Base-by-base conservation (phyloP, 2,797 vertebrate species). In the Columba guinea region DNA sequence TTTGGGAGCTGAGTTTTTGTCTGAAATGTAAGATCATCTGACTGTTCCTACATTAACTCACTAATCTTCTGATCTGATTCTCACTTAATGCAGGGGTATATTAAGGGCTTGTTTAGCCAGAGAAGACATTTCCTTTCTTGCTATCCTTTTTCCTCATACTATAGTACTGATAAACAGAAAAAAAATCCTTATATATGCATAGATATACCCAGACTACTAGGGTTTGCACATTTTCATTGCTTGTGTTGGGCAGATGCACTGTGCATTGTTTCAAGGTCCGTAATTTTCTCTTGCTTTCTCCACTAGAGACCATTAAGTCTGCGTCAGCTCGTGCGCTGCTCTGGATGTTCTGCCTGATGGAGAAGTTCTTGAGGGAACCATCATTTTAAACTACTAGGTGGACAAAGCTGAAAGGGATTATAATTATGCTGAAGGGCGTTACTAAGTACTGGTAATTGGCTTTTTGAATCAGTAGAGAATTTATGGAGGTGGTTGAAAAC, bases 1-100 rank as follows among this genome's bases (percentile, higher is more conserved):
- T 90, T 92, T 86, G 58, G 41, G 63, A 93, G 21, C 71, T 27
- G 67, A 12, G 83, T 39, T 59, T 95, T 94, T 94, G 30, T 76
- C 49, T 95, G 88, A 94, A 90, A 83, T 21, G 32, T 30, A 73
- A 85, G 52, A 35, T 93, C 74, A 63, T n/a, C 20, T 80, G 60
- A 19, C 39, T 73, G 10, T 11, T 90, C 24, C 55, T 84, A 3
- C 24, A 7, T 62, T 62, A 83, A 35, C 34, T 75, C 39, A 23
- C 28, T 44, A 30, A 20, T 41, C 46, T 56, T 82, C 59, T 77
- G 51, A 35, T 78, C 23, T 32, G 20, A 22, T 81, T 75, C 11
- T 86, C 20, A 6, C 12, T 48, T 60, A 21, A 34, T 46, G 73
- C 62, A 15, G 16, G 28, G 27, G 24, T 62, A 53, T 3, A 2